Evolutionary conservation across 2,888 invertebrate genomes (phyloP).

Genomic region (Cephus rjabovi): DNA sequence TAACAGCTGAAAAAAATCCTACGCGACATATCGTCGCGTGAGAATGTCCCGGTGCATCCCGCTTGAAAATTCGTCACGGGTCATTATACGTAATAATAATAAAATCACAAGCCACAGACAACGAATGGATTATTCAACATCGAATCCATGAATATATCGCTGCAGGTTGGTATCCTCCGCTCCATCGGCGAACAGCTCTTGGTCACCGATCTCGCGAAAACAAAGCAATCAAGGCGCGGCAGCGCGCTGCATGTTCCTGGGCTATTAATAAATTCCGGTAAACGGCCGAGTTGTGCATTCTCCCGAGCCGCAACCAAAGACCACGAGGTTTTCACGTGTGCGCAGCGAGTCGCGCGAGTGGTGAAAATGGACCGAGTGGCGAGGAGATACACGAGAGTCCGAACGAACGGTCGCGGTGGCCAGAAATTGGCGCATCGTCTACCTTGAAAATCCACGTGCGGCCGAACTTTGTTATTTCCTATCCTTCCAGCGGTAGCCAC

Average conservation of each 20-base stretch:
- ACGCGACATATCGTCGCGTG: too few relatives aligned
- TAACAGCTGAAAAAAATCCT: too few relatives aligned
- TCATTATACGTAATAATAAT: too few relatives aligned
- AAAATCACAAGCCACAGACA: too few relatives aligned
- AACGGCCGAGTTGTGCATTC: background rate
- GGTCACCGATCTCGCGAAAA: background rate
- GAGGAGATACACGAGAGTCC: background rate
- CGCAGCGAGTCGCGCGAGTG: background rate
- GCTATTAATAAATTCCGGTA: background rate
- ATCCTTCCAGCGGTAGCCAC: too few relatives aligned
- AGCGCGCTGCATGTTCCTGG: background rate
- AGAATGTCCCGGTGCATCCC: too few relatives aligned
- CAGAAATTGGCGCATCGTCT: background rate
- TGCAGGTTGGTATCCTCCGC: background rate
- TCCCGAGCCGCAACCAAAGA: background rate
- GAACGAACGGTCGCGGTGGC: too few relatives aligned
- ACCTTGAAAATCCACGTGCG: too few relatives aligned
- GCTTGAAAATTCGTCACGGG: too few relatives aligned
- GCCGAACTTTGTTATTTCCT: too few relatives aligned
- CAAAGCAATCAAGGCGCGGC: background rate
- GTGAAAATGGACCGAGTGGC: background rate
- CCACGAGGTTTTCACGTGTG: background rate
- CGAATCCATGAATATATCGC: background rate
- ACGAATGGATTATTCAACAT: background rate
- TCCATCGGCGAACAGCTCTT: background rate